Evolutionary conservation across 1,140 invertebrate genomes (phyloP).

Genomic region (Aphelinus atriplicis): DNA sequence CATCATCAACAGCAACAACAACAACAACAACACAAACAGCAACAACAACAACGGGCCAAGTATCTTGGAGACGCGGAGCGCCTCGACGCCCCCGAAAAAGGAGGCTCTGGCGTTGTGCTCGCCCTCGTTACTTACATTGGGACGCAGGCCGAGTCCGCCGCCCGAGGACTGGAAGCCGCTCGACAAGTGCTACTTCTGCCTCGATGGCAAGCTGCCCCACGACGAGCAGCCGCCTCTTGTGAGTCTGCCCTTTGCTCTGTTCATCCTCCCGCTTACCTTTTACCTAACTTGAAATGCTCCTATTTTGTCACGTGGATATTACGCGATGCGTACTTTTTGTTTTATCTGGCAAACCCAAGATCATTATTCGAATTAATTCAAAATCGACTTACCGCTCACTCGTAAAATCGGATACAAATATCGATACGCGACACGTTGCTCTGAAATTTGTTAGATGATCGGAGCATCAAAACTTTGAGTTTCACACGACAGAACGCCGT

Average conservation of each 20-base stretch:
- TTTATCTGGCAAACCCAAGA: no score
- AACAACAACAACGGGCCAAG: slow-evolving; percentile 48
- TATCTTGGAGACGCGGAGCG: slow-evolving; percentile 43
- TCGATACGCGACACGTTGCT: no score
- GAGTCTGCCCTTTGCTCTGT: slow-evolving; percentile 50
- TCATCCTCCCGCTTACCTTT: not conserved
- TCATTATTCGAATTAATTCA: no score
- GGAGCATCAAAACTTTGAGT: no score
- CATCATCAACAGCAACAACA: slow-evolving; percentile 40
- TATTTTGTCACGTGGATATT: no score
- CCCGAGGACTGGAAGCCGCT: slow-evolving; percentile 85
- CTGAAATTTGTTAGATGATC: no score
- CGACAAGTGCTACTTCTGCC: slow-evolving; percentile 88
- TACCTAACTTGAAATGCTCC: no score
- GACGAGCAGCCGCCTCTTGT: slow-evolving; percentile 70
- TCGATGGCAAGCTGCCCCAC: slow-evolving; percentile 78
- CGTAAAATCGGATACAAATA: no score
- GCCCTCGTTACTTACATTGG: slow-evolving; percentile 44
- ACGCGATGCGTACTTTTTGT: no score
- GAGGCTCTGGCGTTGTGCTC: slow-evolving; percentile 47
- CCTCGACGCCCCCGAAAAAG: slow-evolving; percentile 43
- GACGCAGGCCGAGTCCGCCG: slow-evolving; percentile 63
- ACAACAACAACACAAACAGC: slow-evolving; percentile 42
- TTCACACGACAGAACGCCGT: no score
- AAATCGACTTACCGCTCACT: no score